A percentile compares a stretch with the other conserved stretches of the same genome.
Evolutionary conservation across 2,797 vertebrate genomes (phyloP).

Genomic region (Alauda arvensis): DNA sequence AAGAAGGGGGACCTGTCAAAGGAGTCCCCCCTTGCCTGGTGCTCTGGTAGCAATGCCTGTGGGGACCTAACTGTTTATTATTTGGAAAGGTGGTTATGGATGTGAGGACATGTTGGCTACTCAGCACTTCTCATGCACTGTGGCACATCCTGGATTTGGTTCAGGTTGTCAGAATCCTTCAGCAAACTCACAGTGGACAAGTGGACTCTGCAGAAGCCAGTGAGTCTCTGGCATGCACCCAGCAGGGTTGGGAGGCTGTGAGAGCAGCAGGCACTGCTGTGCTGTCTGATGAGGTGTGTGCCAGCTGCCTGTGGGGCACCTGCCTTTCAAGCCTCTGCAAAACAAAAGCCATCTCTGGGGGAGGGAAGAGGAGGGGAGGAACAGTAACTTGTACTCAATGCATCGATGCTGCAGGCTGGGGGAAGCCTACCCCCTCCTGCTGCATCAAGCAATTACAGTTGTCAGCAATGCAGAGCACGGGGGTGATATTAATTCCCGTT

Average conservation of each 20-base stretch:
- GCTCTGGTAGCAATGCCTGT: background rate
- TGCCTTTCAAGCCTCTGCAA: background rate
- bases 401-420: background rate
- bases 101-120: background rate
- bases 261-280: background rate
- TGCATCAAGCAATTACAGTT: background rate
- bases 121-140: background rate
- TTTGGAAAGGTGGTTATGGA: background rate
- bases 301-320: background rate
- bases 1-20: background rate
- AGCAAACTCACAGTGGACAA: background rate
- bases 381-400: background rate
- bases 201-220: background rate
- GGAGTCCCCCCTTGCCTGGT: background rate
- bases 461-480: background rate
- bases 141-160: background rate
- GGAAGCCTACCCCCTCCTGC: background rate
- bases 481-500: background rate
- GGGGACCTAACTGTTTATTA: background rate
- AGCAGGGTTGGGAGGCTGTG: accelerated
- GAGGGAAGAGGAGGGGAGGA: background rate
- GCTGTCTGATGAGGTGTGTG: background rate
- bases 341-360: background rate
- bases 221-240: background rate
- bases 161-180: background rate